Conservation (phyloP, 2,113 vertebrate genomes). For the Pollachius pollachius region DNA sequence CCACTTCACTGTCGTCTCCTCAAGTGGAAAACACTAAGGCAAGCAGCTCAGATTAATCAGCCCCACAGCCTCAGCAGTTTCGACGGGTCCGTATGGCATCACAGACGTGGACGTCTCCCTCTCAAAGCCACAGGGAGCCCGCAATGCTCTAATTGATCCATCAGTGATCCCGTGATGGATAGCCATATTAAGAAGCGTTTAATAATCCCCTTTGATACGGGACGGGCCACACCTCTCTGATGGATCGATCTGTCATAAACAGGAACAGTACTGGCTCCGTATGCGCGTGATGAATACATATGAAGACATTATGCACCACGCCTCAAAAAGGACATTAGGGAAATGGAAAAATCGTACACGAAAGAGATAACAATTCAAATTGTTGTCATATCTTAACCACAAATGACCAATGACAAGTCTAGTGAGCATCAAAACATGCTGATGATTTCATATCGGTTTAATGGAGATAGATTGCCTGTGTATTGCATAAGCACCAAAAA, state of each 20-base stretch:
- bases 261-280: conserved; percentile 28
- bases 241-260: conserved; percentile 40
- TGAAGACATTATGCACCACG: no score
- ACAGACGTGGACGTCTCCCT: conserved; percentile 13
- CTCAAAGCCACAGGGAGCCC: background rate
- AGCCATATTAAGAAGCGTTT: conserved; percentile 49
- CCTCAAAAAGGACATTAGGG: no score
- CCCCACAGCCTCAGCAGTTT: conserved; percentile 38
- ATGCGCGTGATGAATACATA: background rate
- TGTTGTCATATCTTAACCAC: no score
- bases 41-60: conserved; percentile 25
- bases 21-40: conserved; percentile 33
- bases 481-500: no score
- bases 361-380: no score
- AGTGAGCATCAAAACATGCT: no score
- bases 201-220: conserved; percentile 36
- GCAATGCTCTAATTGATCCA: conserved; percentile 36
- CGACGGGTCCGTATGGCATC: conserved; percentile 16
- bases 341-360: no score
- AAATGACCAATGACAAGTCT: no score
- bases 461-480: no score
- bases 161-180: conserved; percentile 53
- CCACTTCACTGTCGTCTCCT: conserved; percentile 8
- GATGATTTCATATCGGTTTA: no score
- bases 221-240: conserved; percentile 30